Conservation (phyloP, 2,888 invertebrate genomes). For the Hipparchia semele region DNA sequence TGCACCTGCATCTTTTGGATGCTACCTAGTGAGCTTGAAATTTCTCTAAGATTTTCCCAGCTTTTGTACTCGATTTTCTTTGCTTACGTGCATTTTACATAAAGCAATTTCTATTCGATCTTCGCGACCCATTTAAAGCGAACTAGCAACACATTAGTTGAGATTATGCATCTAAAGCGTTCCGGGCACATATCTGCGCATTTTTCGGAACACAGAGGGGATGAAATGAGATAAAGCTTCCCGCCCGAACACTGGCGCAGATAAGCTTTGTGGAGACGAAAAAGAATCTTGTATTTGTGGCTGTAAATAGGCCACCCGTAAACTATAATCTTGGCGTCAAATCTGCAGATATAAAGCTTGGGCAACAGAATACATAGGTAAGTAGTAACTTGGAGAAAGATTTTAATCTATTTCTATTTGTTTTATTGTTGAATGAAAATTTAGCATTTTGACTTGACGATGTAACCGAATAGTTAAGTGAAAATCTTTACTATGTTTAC, state of each 20-base stretch:
- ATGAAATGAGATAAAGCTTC: conserved; percentile 24
- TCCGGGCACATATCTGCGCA: conserved; percentile 21
- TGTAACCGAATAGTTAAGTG: neutral
- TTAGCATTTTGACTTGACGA: neutral
- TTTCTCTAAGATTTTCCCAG: conserved; percentile 3
- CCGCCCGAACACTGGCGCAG: conserved; percentile 17
- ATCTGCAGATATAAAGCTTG: conserved; percentile 11
- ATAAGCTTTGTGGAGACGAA: conserved; percentile 21
- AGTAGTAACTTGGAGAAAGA: neutral
- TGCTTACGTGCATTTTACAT: conserved; percentile 22
- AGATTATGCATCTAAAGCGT: conserved; percentile 27
- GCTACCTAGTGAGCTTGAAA: conserved; percentile 1
- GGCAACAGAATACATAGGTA: neutral
- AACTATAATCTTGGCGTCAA: conserved; percentile 18
- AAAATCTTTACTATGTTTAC: too few relatives aligned
- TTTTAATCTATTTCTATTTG: neutral
- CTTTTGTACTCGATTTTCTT: conserved; percentile 14
- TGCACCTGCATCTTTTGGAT: neutral
- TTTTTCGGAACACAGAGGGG: conserved; percentile 26
- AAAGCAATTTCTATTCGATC: conserved; percentile 25
- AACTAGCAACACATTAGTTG: conserved; percentile 26
- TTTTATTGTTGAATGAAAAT: neutral
- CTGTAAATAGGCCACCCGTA: conserved; percentile 20
- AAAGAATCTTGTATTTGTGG: conserved; percentile 22
- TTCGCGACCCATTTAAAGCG: conserved; percentile 21